Conservation (phyloP, 2,888 invertebrate species). For the Drosophila borborema region DNA sequence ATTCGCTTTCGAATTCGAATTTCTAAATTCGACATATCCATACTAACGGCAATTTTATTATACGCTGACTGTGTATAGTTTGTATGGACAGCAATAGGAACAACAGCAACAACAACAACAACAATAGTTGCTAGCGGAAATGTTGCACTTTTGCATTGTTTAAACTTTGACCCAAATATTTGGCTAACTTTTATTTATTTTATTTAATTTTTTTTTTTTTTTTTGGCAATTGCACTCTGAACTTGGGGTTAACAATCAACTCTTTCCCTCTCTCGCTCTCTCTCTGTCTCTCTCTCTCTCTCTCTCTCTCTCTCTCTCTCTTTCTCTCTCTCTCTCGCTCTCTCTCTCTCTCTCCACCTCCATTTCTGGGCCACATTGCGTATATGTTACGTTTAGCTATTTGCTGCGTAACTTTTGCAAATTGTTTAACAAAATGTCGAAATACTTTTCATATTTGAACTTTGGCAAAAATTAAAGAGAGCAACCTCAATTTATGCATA, state of each 20-base stretch:
- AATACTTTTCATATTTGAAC: slow-evolving; percentile 2
- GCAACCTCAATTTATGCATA: slow-evolving; percentile 3
- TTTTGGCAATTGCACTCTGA: slow-evolving; percentile 2
- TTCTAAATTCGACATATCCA: slow-evolving; percentile 30
- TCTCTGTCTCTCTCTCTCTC: neutral
- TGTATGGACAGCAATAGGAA: neutral
- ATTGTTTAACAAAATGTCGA: slow-evolving; percentile 8
- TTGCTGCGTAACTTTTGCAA: slow-evolving; percentile 37
- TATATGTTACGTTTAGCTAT: slow-evolving; percentile 20
- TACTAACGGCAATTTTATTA: slow-evolving; percentile 29
- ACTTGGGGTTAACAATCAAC: slow-evolving; percentile 6
- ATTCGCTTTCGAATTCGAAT: slow-evolving; percentile 16
- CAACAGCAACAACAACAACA: neutral
- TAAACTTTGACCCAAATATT: slow-evolving; percentile 68
- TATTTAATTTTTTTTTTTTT: neutral
- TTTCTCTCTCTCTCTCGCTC: neutral
- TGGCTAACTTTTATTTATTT: slow-evolving; percentile 35
- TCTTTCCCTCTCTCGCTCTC: no score
- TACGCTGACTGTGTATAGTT: slow-evolving; percentile 8
- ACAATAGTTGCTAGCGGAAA: slow-evolving; percentile 26
- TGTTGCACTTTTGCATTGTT: slow-evolving; percentile 59
- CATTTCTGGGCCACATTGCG: neutral
- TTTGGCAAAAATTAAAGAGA: neutral
- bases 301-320: neutral
- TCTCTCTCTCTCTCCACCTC: neutral